Base-by-base conservation (phyloP, 1,140 invertebrate genomes). In the Mactra quadrangularis region DNA sequence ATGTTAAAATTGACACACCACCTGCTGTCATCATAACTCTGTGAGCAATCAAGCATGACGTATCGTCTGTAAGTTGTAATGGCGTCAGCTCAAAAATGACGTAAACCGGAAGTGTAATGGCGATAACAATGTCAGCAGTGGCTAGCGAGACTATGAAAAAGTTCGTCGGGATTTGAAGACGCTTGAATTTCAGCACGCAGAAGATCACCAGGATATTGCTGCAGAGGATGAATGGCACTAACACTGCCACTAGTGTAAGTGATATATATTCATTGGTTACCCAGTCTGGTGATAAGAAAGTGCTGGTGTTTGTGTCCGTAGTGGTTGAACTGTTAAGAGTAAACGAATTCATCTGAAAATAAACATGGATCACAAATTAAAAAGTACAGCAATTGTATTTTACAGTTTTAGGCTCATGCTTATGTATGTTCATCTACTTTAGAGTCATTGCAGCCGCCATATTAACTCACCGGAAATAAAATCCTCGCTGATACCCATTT, bases 61-160 rank as follows among this genome's bases (percentile, higher is more conserved):
- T 33, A 19, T 66, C 74, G 62, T 88, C 64, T 19, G 15, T 11
- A 15, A 85, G 52, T 22, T 79, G 47, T 25, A 62, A 35, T 31
- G 77, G 72, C 13, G 83, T 55, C 6, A 89, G 52, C 64, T 89
- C 83, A 4, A 86, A 72, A 17, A 81, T 59, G 6, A 85, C 77
- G 33, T 88, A 82, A 71, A 90, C 85, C 0, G 89, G 87, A 4
- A 87, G 83, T 11, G 75, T 74, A n/a, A 98, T 95, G 0, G 97
- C 97, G 4, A 98, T 97, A 57, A 97, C 94, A 94, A 97, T 96
- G 91, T 98, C 97, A 27, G 97, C 97, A 71, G 97, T 94, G 11
- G 97, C 92, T 68, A 98, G 94, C 15, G 97, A 98, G 35, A 98
- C 97, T 68, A 98, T 96, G 93, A 98, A 98, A 92, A 97, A 98